phyloP scores from a whole-genome alignment of 2,888 invertebrate species.

The Ptychoptera albimana region DNA sequence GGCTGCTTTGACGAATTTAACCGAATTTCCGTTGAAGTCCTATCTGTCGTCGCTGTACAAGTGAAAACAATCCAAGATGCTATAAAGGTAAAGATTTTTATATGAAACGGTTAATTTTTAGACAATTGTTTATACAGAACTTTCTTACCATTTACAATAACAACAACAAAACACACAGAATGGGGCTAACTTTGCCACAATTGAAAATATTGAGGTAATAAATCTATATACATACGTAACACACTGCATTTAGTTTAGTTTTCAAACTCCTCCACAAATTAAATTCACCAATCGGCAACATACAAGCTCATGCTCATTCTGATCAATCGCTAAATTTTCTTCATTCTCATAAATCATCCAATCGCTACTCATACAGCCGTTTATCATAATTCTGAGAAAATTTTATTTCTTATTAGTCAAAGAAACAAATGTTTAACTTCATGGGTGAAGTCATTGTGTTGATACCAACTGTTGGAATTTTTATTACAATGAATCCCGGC shows the following conservation, averaged over 20 bases:
- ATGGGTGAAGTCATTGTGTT: constrained; percentile 69
- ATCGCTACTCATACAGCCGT: background rate
- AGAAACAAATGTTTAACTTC: constrained; percentile 69
- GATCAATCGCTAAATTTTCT: background rate
- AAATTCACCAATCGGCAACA: too few species aligned
- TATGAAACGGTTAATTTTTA: background rate
- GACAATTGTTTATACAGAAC: background rate
- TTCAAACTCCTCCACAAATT: too few species aligned
- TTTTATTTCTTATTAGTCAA: constrained; percentile 23
- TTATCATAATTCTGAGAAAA: constrained; percentile 8
- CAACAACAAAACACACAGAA: background rate
- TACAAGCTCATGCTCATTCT: too few species aligned
- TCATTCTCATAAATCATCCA: background rate
- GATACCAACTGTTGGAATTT: constrained; percentile 71
- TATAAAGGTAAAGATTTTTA: constrained; percentile 41
- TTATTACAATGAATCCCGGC: constrained; percentile 95
- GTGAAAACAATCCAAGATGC: constrained; percentile 80
- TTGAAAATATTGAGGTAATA: background rate
- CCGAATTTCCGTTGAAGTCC: constrained; percentile 88
- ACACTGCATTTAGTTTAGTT: too few species aligned
- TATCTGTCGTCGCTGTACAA: constrained; percentile 93
- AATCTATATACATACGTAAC: too few species aligned
- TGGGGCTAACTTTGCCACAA: background rate
- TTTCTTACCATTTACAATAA: background rate
- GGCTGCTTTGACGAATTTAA: constrained; percentile 98